These are phyloP conservation scores for Theretra japonica DNA, from an alignment of 2,888 invertebrate genomes.

Conservation along the genomic window DNA sequence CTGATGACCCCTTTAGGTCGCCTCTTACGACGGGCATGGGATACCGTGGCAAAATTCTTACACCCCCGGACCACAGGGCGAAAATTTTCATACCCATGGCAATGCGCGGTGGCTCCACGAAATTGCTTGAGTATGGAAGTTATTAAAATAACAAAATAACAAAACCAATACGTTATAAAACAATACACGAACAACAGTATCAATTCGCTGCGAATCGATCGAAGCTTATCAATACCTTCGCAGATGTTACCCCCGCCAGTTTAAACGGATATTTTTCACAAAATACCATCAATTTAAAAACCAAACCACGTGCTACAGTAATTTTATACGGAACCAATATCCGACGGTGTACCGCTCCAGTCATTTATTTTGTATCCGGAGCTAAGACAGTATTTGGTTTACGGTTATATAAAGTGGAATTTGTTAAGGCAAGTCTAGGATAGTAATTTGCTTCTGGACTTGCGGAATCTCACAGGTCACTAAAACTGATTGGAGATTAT, in stretches of 20 bases:
- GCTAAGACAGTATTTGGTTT: slow-evolving; percentile 22
- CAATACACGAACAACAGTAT: neutral
- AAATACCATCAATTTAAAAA: slow-evolving; percentile 42
- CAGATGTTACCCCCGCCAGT: slow-evolving; percentile 3
- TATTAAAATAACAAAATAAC: too few relatives aligned
- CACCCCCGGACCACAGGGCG: too few relatives aligned
- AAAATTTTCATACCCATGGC: too few relatives aligned
- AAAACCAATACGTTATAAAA: neutral
- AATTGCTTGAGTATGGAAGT: too few relatives aligned
- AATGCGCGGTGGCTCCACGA: too few relatives aligned
- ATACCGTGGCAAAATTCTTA: too few relatives aligned
- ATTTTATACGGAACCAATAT: slow-evolving; percentile 68
- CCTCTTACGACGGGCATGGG: too few relatives aligned
- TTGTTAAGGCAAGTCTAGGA: neutral
- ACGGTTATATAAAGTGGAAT: slow-evolving; percentile 25
- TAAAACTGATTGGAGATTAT: neutral
- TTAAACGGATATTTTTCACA: slow-evolving; percentile 20
- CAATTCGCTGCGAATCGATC: neutral
- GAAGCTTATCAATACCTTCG: neutral
- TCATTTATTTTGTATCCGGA: slow-evolving; percentile 46
- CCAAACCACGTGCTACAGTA: slow-evolving; percentile 57
- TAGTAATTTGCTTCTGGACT: neutral
- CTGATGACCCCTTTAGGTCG: too few relatives aligned
- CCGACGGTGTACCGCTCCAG: slow-evolving; percentile 47
- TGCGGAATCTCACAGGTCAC: neutral